Percentiles rank a stretch among this genome's conserved stretches.
Conservation (phyloP, 2,888 invertebrate species). For the Hypsopygia costalis region DNA sequence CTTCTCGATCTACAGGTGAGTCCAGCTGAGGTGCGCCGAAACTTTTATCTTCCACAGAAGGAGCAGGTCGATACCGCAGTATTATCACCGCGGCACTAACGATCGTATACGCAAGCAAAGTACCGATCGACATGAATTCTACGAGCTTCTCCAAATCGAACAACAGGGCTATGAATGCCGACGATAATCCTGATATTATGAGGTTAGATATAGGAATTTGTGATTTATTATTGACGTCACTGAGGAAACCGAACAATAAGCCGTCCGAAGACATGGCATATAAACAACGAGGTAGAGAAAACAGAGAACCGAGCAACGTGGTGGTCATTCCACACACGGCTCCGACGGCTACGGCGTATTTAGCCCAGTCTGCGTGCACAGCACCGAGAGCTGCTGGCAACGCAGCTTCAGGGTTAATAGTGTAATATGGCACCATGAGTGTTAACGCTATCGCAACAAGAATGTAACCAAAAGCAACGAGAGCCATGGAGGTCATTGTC, state of each 20-base stretch:
- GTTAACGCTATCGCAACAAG: constrained; percentile 91
- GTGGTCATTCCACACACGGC: constrained; percentile 96
- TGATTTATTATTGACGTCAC: constrained; percentile 88
- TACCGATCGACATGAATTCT: constrained; percentile 97
- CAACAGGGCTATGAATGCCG: constrained; percentile 89
- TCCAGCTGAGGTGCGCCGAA: constrained; percentile 71
- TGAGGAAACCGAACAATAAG: constrained; percentile 89
- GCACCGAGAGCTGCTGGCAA: constrained; percentile 89
- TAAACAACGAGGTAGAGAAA: constrained; percentile 91
- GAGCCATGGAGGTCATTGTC: constrained; percentile 88
- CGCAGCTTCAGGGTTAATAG: constrained; percentile 88
- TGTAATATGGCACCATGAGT: constrained; percentile 88
- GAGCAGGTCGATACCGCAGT: constrained; percentile 86
- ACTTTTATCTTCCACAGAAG: constrained; percentile 68
- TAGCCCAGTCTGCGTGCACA: constrained; percentile 90
- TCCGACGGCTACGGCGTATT: constrained; percentile 90
- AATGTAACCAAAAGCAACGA: constrained; percentile 90
- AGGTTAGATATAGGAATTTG: constrained; percentile 90
- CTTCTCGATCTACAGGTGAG: constrained; percentile 80
- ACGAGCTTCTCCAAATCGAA: constrained; percentile 94
- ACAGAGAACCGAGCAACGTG: constrained; percentile 91
- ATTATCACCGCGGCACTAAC: constrained; percentile 95
- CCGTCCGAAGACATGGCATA: constrained; percentile 96
- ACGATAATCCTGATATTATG: constrained; percentile 87
- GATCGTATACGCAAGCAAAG: constrained; percentile 93